Base-by-base conservation (phyloP, 2,888 invertebrate genomes). In the Rotaria sp. region DNA sequence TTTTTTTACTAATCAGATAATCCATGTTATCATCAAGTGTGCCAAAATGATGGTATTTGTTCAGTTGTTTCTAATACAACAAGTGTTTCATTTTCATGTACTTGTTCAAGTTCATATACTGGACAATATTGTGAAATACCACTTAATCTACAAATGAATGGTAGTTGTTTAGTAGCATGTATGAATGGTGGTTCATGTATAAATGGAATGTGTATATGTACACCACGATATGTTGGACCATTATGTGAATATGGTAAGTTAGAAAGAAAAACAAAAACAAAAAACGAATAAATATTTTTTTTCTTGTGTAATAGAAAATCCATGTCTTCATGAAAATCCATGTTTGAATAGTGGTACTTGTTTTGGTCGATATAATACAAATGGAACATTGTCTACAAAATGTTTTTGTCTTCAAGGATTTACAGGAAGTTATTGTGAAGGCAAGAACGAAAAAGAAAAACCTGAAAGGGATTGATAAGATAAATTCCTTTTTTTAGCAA, bases 381-480 rank as follows among this genome's bases (percentile, higher is more conserved):
- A 45, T 80, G 80, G 41, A 45, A 45, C 45, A 15, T 10, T 45
- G 13, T 26, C 45, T 26, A 45, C 80, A 45, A 45, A 80, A n/a
- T 80, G 80, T 80, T 80, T 45, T 15, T 80, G 80, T 80, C 80
- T 15, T 45, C 80, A 80, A 45, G 80, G 45, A 45, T 80, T 26
- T 45, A 80, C 80, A n/a, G 80, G 80, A 45, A 45, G 15, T n/a
- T 21, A 26, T 80, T 80, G 80, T 80, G 80, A 80, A 80, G 41
- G 80, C 45, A 80, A 5, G 8, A n/a, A n/a, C 45, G 5, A 50
- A 52, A 52, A 52, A n/a, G 38, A 67, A 30, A 21, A 30, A 4
- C 2, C 10, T 11, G 13, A n/a, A 11, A 13, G 30, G 8, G 4
- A 13, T 0, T 7, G 30, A 59, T 30, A 3, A 13, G 0, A 18